Percentiles rank a stretch among this genome's conserved stretches.
Evolutionary conservation across 2,113 vertebrate genomes (phyloP).

Genomic region (Emydocephalus ijimae): DNA sequence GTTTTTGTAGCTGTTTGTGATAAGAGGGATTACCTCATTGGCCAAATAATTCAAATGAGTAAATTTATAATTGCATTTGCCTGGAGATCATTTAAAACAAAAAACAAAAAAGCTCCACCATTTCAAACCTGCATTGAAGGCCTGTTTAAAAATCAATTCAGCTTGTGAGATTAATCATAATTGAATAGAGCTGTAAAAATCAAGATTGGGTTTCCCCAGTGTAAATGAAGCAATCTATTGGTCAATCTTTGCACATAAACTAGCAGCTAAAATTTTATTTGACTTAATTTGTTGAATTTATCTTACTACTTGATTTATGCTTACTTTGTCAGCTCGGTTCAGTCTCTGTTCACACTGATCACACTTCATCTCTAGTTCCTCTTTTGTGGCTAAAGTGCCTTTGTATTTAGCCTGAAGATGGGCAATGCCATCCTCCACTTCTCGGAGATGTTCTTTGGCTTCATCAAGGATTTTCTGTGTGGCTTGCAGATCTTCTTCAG

Average conservation of each 20-base stretch:
- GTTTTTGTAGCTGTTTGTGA: neutral
- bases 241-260: neutral
- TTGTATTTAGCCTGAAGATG: slow-evolving; percentile 79
- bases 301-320: neutral
- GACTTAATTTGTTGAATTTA: neutral
- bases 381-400: slow-evolving; percentile 79
- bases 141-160: neutral
- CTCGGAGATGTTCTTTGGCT: slow-evolving; percentile 73
- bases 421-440: slow-evolving; percentile 78
- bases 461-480: slow-evolving; percentile 79
- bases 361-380: slow-evolving; percentile 83
- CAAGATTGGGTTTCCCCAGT: neutral
- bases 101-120: neutral
- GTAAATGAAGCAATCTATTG: neutral
- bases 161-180: neutral
- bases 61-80: neutral
- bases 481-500: slow-evolving; percentile 79
- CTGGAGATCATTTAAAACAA: neutral
- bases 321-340: slow-evolving; percentile 78
- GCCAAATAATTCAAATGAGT: neutral
- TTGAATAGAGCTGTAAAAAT: neutral
- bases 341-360: slow-evolving; percentile 81
- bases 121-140: neutral
- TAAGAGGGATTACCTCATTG: neutral
- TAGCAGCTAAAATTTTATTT: neutral